phyloP scores from a whole-genome alignment of 2,888 invertebrate genomes.

The Mesochorus sp. region DNA sequence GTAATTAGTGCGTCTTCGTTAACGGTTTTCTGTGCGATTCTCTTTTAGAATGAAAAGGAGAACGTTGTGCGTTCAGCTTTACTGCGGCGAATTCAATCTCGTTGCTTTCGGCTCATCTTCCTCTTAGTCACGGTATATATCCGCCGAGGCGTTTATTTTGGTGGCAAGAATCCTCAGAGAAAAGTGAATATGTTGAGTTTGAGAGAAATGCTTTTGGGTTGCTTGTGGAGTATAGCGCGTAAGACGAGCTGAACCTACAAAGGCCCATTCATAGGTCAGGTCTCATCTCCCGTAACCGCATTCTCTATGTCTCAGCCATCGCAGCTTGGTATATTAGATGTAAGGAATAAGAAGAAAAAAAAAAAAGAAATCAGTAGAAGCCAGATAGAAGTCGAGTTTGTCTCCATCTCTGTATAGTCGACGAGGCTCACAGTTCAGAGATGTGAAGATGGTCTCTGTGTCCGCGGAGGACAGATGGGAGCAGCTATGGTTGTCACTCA shows the following conservation, averaged over 20 bases:
- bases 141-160: conserved; percentile 70
- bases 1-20: conserved; percentile 68
- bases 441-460: conserved; percentile 63
- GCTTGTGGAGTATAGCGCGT: conserved; percentile 55
- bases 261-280: conserved; percentile 73
- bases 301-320: conserved; percentile 43
- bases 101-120: conserved; percentile 34
- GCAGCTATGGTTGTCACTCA: conserved; percentile 74
- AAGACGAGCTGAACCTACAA: conserved; percentile 66
- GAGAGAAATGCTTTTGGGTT: conserved; percentile 61
- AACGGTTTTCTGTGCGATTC: conserved; percentile 33
- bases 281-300: conserved; percentile 61
- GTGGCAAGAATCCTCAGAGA: conserved; percentile 64
- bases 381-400: conserved; percentile 50
- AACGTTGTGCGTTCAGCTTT: conserved; percentile 16
- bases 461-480: conserved; percentile 68
- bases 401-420: conserved; percentile 48
- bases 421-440: conserved; percentile 48
- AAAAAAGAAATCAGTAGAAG: conserved; percentile 54
- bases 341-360: conserved; percentile 54
- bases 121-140: conserved; percentile 43
- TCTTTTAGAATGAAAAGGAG: conserved; percentile 49
- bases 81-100: conserved; percentile 49
- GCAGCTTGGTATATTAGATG: conserved; percentile 45
- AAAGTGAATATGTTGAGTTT: conserved; percentile 42